These are phyloP conservation scores for Leuciscus waleckii DNA, from an alignment of 2,797 vertebrate species.

Conservation along the genomic window DNA sequence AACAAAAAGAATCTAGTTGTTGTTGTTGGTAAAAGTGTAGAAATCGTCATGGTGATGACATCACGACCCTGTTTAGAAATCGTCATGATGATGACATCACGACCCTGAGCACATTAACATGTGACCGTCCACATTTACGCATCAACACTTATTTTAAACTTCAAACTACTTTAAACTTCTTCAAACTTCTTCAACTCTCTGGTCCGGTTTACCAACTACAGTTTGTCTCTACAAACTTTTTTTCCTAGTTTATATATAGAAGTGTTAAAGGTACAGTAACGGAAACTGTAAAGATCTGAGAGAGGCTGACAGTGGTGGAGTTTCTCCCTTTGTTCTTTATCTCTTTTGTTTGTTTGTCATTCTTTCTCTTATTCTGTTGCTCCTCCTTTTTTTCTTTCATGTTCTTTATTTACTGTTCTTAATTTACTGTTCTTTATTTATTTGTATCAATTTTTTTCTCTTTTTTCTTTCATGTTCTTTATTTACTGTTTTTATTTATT, in stretches of 20 bases:
- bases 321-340: too few relatives aligned
- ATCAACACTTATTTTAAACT: not conserved
- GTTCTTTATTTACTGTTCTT: not conserved
- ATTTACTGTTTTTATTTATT: not conserved
- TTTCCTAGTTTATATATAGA: not conserved
- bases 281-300: not conserved
- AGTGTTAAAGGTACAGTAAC: not conserved
- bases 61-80: too few relatives aligned
- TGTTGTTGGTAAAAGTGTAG: not conserved
- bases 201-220: too few relatives aligned
- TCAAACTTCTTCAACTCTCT: too few relatives aligned
- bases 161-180: too few relatives aligned
- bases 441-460: not conserved
- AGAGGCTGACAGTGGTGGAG: not conserved
- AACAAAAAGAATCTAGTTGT: not conserved
- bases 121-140: not conserved
- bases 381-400: not conserved
- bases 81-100: too few relatives aligned
- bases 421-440: not conserved
- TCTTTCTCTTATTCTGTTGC: not conserved
- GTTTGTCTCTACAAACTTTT: too few relatives aligned
- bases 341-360: not conserved
- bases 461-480: not conserved
- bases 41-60: too few relatives aligned
- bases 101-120: not conserved